phyloP scores from a whole-genome alignment of 2,888 invertebrate genomes.

The Tiliacea citrago region DNA sequence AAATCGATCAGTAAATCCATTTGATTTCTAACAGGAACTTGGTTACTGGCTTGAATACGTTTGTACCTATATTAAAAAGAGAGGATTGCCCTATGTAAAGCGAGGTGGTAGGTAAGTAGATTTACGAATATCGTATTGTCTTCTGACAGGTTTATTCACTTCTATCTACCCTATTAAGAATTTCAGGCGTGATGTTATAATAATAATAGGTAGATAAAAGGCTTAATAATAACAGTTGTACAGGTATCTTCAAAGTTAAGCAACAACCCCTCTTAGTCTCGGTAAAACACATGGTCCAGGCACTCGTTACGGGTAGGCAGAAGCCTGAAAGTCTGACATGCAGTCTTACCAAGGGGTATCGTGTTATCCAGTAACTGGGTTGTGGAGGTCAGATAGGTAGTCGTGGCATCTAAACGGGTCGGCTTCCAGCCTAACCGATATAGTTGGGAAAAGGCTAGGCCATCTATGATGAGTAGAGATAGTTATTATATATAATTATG shows the following conservation, averaged over 20 bases:
- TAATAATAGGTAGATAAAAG: not conserved
- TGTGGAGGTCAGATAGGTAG: too few species aligned
- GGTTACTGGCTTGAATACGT: not conserved
- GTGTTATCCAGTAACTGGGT: too few species aligned
- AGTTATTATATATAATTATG: too few species aligned
- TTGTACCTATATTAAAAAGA: not conserved
- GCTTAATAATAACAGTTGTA: too few species aligned
- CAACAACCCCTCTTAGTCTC: too few species aligned
- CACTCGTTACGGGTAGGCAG: not conserved
- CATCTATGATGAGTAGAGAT: too few species aligned
- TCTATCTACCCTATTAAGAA: not conserved
- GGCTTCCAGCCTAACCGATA: too few species aligned
- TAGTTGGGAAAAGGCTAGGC: too few species aligned
- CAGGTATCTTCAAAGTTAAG: not conserved
- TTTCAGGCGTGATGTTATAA: not conserved
- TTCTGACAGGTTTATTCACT: not conserved
- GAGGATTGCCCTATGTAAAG: not conserved
- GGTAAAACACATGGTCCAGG: not conserved
- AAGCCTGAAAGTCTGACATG: not conserved
- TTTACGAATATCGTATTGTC: not conserved
- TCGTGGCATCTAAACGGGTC: too few species aligned
- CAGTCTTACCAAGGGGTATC: not conserved
- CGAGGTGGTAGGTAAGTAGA: not conserved
- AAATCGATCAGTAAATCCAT: constrained; percentile 18
- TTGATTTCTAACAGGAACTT: constrained; percentile 12